Base-by-base conservation (phyloP, 2,888 invertebrate genomes). In the Allacma fusca region DNA sequence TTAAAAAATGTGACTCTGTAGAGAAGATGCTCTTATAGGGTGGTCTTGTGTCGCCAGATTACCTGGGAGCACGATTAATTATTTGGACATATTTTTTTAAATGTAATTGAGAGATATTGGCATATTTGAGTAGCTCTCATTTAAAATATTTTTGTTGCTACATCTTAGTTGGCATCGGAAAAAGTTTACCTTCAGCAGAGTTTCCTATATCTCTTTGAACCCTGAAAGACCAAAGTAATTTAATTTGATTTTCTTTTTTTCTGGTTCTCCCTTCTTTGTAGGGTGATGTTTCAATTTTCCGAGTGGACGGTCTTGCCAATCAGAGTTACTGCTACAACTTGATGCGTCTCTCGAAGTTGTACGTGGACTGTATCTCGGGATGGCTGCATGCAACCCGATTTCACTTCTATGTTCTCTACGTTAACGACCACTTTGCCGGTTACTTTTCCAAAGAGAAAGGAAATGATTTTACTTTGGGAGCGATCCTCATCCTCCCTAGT, bases 171-270 rank as follows among this genome's bases (percentile, higher is more conserved):
- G n/a, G n/a, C n/a, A n/a, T n/a, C n/a, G n/a, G n/a, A n/a, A n/a
- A n/a, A n/a, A n/a, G n/a, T n/a, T n/a, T n/a, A n/a, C n/a, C n/a
- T n/a, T n/a, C n/a, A n/a, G n/a, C n/a, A n/a, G n/a, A n/a, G n/a
- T n/a, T n/a, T n/a, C n/a, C n/a, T n/a, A n/a, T n/a, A n/a, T n/a
- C n/a, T n/a, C n/a, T n/a, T n/a, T n/a, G 34, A 7, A 9, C 34
- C 34, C 34, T 34, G 34, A 34, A 34, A 34, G 16, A 50, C 1
- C 4, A 12, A 5, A 65, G 65, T 65, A 65, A 19, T 65, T 28
- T 65, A 65, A 65, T 28, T 65, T 24, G 13, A 65, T 65, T 65
- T 65, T 19, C 50, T n/a, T 50, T n/a, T 50, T n/a, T 40, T 40
- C 13, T 40, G 7, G 7, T 13, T 50, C 34, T 50, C 7, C n/a